Percentiles rank a stretch among this genome's conserved stretches.
Evolutionary conservation across 2,888 invertebrate species (phyloP).

Genomic region (Dorcus hopei): DNA sequence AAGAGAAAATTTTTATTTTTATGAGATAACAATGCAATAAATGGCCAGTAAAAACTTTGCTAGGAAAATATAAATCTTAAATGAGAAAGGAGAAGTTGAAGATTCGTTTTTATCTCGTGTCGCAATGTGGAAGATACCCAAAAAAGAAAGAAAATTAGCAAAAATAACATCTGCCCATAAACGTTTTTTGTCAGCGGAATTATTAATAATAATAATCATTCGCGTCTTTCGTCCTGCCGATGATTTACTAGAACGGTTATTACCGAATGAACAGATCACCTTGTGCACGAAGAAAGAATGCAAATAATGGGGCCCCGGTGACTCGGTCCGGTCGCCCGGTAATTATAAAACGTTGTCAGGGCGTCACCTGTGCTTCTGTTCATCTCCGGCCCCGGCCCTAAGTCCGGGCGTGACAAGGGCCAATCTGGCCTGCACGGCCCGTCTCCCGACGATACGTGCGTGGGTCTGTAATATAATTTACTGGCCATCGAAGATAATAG

Average conservation of each 20-base stretch:
- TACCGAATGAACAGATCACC: slow-evolving; percentile 5
- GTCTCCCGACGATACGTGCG: slow-evolving; percentile 40
- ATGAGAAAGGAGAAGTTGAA: too few species aligned
- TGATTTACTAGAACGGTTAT: slow-evolving; percentile 3
- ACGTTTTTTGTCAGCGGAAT: neutral
- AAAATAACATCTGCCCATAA: too few species aligned
- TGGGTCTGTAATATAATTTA: slow-evolving; percentile 48
- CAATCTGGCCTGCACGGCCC: slow-evolving; percentile 26
- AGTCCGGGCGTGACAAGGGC: slow-evolving; percentile 28
- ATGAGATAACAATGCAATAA: too few species aligned
- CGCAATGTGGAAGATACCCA: too few species aligned
- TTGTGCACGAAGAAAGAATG: slow-evolving; percentile 28
- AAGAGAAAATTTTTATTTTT: too few species aligned
- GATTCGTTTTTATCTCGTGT: too few species aligned
- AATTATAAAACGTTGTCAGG: slow-evolving; percentile 43
- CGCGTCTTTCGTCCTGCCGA: neutral
- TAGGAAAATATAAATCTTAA: too few species aligned
- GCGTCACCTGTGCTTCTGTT: slow-evolving; percentile 43
- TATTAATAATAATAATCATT: slow-evolving; percentile 1
- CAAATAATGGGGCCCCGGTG: slow-evolving; percentile 34
- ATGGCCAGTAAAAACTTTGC: too few species aligned
- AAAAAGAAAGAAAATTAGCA: too few species aligned
- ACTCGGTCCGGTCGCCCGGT: slow-evolving; percentile 26
- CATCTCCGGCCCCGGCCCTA: slow-evolving; percentile 27
- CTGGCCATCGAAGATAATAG: slow-evolving; percentile 46